Base-by-base conservation (phyloP, 2,797 vertebrate genomes). In the Melanogrammus aeglefinus region DNA sequence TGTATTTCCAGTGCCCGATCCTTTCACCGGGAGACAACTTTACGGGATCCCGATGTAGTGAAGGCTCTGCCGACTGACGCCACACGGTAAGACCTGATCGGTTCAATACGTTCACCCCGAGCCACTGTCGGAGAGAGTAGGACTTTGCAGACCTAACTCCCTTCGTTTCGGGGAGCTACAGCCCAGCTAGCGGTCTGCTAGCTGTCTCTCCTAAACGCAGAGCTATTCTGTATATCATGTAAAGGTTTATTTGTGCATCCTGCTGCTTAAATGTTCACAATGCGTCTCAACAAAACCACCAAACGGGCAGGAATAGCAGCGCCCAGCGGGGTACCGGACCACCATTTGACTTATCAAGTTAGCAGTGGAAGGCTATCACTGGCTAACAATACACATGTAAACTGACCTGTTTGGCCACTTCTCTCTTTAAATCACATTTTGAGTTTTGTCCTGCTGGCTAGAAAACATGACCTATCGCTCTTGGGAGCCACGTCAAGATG, bases 161-260 rank as follows among this genome's bases (percentile, higher is more conserved):
- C 86, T 86, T 76, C 80, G 84, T 75, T 76, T 70, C 78, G 78
- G 77, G 31, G 47, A 57, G 83, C 78, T 84, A 36, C 72, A 73
- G 77, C 72, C 74, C 57, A 80, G 91, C 91, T 93, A 92, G 76
- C 85, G 66, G 14, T 73, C 83, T 88, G 89, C 89, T 75, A 70
- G 66, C 78, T 39, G 81, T 83, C n/a, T 57, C 4, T 57, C 16
- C 47, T 4, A n/a, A n/a, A 57, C 47, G 47, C 18, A 21, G 47
- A 57, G 1, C 47, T 21, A 21, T 18, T 57, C 0, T 57, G 7
- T 57, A 1, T 57, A 57, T 57, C 18, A 14, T 18, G 47, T 18
- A 21, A 18, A 18, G 4, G 18, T 4, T 4, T 57, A 57, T 18
- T 21, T 57, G 47, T 47, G 44, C 44, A 13, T 57, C n/a, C 12